Base-by-base conservation (phyloP, 2,797 vertebrate species). In the Euthynnus affinis region DNA sequence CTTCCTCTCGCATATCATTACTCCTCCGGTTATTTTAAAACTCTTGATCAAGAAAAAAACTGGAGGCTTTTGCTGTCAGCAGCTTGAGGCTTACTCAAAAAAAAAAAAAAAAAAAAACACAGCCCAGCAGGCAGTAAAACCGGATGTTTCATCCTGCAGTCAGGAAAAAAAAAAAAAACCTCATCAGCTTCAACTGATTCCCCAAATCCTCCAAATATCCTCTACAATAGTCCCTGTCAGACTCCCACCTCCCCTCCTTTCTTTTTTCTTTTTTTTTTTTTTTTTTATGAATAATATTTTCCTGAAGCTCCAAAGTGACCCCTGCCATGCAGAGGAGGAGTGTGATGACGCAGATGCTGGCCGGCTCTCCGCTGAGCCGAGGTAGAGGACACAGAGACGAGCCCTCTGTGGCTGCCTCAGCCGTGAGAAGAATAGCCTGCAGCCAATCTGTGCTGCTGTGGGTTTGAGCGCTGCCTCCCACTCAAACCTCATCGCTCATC, bases 391-490 rank as follows among this genome's bases (percentile, higher is more conserved):
- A 78, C 64, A 22, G 72, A 88, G 84, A 83, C 29, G 23, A 89
- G 67, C 57, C 81, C 83, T 83, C 84, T 82, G 88, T 83, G 80
- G 86, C 77, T 82, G 71, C 80, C 75, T 91, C 74, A 79, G 64
- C 86, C 37, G 57, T 87, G 92, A 93, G 88, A 73, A 82, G 89
- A 93, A 92, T 90, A 76, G 81, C 87, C 90, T 77, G 81, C 80
- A 84, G 86, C 81, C 51, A 51, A 32, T 85, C 82, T 85, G 69
- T 81, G 69, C 77, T 57, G 63, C 80, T 76, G 80, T 62, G 59
- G 73, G 74, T 83, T 81, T 72, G 34, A 89, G 51, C 32, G 6
- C 75, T 65, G 79, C 87, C 74, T 89, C 87, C 86, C 73, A 82
- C 85, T 88, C 71, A 9, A 23, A 40, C 60, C 29, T 64, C 86